A percentile compares a stretch with the other conserved stretches of the same genome.
These are phyloP conservation scores for Epinephelus fuscoguttatus DNA, from an alignment of 2,113 vertebrate species.

Conservation along the genomic window DNA sequence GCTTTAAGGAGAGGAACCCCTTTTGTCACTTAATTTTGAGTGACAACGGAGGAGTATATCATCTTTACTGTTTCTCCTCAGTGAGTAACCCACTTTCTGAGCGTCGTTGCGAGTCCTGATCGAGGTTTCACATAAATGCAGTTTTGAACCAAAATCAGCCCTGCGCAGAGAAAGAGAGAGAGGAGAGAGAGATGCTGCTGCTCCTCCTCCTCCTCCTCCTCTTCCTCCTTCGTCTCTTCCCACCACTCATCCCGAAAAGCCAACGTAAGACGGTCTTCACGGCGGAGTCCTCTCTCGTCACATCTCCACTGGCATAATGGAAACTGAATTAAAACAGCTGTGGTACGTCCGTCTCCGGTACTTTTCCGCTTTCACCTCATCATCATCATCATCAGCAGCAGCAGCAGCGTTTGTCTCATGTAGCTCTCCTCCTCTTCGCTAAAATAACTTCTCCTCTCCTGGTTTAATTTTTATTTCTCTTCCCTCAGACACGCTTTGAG, in stretches of 20 bases:
- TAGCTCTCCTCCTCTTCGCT: constrained; percentile 13
- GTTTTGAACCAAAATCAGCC: constrained; percentile 44
- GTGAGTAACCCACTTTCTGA: constrained; percentile 34
- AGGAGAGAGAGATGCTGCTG: constrained; percentile 41
- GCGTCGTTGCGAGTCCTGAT: constrained; percentile 15
- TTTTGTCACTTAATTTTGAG: not conserved
- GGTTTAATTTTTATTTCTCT: not conserved
- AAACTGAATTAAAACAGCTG: constrained; percentile 61
- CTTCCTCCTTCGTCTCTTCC: constrained; percentile 51
- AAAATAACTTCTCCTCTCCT: constrained; percentile 56
- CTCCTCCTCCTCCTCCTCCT: constrained; percentile 1
- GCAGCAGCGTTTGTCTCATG: constrained; percentile 22
- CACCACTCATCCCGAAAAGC: constrained; percentile 66
- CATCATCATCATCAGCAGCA: not conserved
- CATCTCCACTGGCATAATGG: constrained; percentile 63
- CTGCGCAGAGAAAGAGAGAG: constrained; percentile 44
- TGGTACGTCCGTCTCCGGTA: constrained; percentile 48
- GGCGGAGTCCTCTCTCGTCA: constrained; percentile 59
- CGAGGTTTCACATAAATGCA: constrained; percentile 45
- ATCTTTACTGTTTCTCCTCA: not conserved
- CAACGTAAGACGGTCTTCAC: constrained; percentile 59
- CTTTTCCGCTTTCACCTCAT: constrained; percentile 50
- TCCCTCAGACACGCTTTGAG: constrained; percentile 29
- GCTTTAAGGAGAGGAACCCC: not conserved
- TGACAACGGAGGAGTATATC: not conserved